Conservation (phyloP, 2,888 invertebrate genomes). For the Prostheceraeus crozeri region DNA sequence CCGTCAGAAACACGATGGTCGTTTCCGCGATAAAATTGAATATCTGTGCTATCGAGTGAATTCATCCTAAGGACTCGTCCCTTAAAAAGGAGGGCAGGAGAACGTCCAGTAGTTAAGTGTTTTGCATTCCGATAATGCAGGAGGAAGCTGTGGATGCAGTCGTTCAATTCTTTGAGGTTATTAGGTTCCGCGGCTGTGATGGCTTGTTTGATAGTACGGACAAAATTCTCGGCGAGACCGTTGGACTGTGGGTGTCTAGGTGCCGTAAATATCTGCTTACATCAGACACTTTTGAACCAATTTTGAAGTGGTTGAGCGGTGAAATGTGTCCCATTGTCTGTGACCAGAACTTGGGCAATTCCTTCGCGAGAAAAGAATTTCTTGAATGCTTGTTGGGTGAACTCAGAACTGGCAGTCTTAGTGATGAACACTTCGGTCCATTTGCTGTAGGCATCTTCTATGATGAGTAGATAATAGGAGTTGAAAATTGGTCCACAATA, state of each 20-base stretch:
- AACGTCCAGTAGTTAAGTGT: background rate
- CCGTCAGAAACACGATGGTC: no score
- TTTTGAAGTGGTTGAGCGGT: background rate
- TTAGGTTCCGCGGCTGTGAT: background rate
- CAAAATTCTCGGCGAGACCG: slow-evolving; percentile 20
- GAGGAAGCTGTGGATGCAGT: background rate
- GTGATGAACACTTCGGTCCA: slow-evolving; percentile 1
- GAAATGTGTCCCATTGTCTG: slow-evolving; percentile 4
- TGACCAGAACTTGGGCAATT: background rate
- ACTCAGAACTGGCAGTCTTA: background rate
- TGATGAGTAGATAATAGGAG: background rate
- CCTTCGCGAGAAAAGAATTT: background rate
- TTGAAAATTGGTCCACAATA: slow-evolving; percentile 12
- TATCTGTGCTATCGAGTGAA: no score
- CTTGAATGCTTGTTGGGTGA: background rate
- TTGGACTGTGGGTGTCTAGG: slow-evolving; percentile 2
- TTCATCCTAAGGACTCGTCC: no score
- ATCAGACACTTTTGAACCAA: background rate
- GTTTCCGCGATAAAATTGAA: no score
- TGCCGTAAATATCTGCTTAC: background rate
- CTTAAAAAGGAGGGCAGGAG: background rate
- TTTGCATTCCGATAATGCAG: slow-evolving; percentile 6
- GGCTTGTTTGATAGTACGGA: background rate
- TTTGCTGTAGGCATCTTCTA: background rate
- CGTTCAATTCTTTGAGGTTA: background rate